phyloP scores from a whole-genome alignment of 2,888 invertebrate species.

The Beris chalybata region DNA sequence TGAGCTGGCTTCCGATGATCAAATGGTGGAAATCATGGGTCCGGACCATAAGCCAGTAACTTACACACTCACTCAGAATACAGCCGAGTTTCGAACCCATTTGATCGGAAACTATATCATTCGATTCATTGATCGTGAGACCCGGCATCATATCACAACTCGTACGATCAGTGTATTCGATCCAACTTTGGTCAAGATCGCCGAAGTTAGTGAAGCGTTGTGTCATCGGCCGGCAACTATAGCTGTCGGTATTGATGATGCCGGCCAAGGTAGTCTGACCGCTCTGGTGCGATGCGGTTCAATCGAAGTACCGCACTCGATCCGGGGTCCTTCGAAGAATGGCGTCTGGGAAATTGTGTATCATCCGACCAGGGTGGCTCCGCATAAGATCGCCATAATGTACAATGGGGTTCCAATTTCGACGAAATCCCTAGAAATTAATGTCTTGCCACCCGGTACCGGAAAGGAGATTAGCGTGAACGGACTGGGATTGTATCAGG shows the following conservation, averaged over 20 bases:
- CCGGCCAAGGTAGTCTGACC: slow-evolving; percentile 82
- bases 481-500: slow-evolving; percentile 83
- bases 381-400: slow-evolving; percentile 81
- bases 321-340: slow-evolving; percentile 70
- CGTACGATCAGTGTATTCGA: slow-evolving; percentile 78
- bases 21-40: slow-evolving; percentile 67
- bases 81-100: slow-evolving; percentile 76
- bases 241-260: slow-evolving; percentile 74
- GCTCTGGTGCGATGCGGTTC: slow-evolving; percentile 82
- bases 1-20: slow-evolving; percentile 65
- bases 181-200: slow-evolving; percentile 70
- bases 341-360: slow-evolving; percentile 83
- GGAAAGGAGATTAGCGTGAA: slow-evolving; percentile 73
- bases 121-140: slow-evolving; percentile 64
- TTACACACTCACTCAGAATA: slow-evolving; percentile 63
- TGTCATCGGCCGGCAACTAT: slow-evolving; percentile 82
- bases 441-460: slow-evolving; percentile 65
- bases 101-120: slow-evolving; percentile 76
- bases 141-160: slow-evolving; percentile 64
- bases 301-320: slow-evolving; percentile 77
- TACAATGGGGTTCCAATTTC: slow-evolving; percentile 81
- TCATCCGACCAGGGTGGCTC: slow-evolving; percentile 83
- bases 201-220: slow-evolving; percentile 75
- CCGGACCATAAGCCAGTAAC: slow-evolving; percentile 65
- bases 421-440: slow-evolving; percentile 60